Evolutionary conservation across 2,113 vertebrate genomes (phyloP).

Genomic region (Melospiza melodia): DNA sequence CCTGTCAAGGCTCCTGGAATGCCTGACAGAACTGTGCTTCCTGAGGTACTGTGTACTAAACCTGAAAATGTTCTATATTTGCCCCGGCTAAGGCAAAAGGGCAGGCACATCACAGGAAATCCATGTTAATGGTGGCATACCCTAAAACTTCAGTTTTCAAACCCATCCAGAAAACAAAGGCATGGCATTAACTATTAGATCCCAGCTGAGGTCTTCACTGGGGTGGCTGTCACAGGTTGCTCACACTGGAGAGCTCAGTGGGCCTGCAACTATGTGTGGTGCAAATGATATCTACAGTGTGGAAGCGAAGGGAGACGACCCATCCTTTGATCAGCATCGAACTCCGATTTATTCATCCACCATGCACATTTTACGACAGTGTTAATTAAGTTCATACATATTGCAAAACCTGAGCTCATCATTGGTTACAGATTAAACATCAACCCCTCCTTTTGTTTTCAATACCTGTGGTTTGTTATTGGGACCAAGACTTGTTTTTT

Average conservation of each 20-base stretch:
- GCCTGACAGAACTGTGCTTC: slow-evolving; percentile 75
- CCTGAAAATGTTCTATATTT: slow-evolving; percentile 74
- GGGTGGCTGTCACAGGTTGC: slow-evolving; percentile 80
- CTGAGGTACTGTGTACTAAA: slow-evolving; percentile 74
- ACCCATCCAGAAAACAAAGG: slow-evolving; percentile 77
- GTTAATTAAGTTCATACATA: too few relatives aligned
- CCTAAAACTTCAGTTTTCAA: slow-evolving; percentile 82
- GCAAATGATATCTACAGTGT: slow-evolving; percentile 75
- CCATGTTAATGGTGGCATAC: slow-evolving; percentile 76
- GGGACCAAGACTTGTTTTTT: too few relatives aligned
- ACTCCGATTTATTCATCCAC: too few relatives aligned
- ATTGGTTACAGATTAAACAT: too few relatives aligned
- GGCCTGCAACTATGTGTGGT: slow-evolving; percentile 75
- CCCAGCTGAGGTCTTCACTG: slow-evolving; percentile 76
- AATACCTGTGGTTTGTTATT: too few relatives aligned
- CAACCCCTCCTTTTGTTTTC: too few relatives aligned
- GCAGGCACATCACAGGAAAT: slow-evolving; percentile 72
- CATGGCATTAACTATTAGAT: slow-evolving; percentile 78
- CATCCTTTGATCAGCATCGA: too few relatives aligned
- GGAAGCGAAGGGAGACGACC: too few relatives aligned
- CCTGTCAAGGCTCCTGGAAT: slow-evolving; percentile 82
- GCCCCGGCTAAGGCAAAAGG: slow-evolving; percentile 75
- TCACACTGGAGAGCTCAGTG: slow-evolving; percentile 82
- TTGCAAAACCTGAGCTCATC: too few relatives aligned
- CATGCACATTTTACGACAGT: too few relatives aligned